A percentile compares a stretch with the other conserved stretches of the same genome.
Evolutionary conservation across 1,140 invertebrate species (phyloP).

Genomic region (Bacillus rossius): DNA sequence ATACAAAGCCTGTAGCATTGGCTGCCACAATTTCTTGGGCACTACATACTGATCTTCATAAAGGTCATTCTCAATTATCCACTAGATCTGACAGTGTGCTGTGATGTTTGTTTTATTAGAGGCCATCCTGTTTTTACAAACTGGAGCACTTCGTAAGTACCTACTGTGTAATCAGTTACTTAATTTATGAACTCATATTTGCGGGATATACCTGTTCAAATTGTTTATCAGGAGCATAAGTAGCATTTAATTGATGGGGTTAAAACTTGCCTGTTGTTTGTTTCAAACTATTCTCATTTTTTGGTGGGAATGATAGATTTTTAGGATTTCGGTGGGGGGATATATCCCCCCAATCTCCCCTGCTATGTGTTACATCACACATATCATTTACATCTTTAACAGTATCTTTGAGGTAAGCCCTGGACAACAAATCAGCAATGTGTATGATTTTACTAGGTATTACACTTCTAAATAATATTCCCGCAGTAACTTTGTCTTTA

Average conservation of each 20-base stretch:
- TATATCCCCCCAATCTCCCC: no score
- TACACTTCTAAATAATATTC: background rate
- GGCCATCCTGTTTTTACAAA: background rate
- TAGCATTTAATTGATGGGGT: no score
- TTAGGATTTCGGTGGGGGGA: no score
- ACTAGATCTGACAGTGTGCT: background rate
- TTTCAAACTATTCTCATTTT: no score
- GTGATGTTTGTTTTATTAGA: background rate
- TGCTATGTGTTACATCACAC: background rate
- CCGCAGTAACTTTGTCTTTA: background rate
- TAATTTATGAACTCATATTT: background rate
- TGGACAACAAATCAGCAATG: background rate
- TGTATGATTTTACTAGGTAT: background rate
- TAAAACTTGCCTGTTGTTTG: no score
- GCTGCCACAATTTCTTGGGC: background rate
- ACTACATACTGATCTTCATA: background rate
- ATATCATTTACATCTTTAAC: background rate
- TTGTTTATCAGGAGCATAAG: no score
- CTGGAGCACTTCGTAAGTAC: background rate
- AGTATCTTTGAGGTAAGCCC: background rate
- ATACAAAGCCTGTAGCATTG: background rate
- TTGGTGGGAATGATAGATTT: no score
- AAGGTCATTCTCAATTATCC: background rate
- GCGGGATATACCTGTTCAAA: background rate
- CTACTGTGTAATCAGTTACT: background rate